Percentiles rank a stretch among this genome's conserved stretches.
Conservation (phyloP, 2,797 vertebrate genomes). For the Heteromormyrus szaboi region DNA sequence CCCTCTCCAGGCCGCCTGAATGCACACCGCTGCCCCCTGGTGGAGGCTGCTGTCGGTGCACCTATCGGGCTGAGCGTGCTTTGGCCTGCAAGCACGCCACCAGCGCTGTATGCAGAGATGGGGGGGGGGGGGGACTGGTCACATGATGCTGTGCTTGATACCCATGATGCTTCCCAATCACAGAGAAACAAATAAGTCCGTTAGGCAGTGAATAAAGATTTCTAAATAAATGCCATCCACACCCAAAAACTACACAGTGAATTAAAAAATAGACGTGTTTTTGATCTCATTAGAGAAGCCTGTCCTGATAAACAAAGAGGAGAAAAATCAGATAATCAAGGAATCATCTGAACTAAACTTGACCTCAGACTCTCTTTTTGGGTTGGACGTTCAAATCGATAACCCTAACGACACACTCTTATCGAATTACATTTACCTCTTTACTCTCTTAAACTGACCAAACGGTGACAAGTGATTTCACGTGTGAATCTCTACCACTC, state of each 20-base stretch:
- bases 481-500: neutral
- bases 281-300: neutral
- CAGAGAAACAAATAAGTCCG: neutral
- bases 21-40: constrained; percentile 62
- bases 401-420: neutral
- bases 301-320: neutral
- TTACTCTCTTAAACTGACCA: neutral
- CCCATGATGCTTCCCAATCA: neutral
- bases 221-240: neutral
- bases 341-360: neutral
- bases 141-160: neutral
- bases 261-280: neutral
- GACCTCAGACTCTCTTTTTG: neutral
- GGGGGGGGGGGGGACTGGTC: neutral
- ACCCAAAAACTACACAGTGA: neutral
- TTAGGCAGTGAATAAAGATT: neutral
- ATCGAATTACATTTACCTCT: neutral
- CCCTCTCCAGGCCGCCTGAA: constrained; percentile 82
- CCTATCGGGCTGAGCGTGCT: constrained; percentile 37
- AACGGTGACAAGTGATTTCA: neutral
- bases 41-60: constrained; percentile 43
- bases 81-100: constrained; percentile 70
- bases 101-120: constrained; percentile 58
- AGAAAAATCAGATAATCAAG: neutral
- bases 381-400: neutral